These are phyloP conservation scores for Mimas tiliae DNA, from an alignment of 2,888 invertebrate genomes.

Conservation along the genomic window DNA sequence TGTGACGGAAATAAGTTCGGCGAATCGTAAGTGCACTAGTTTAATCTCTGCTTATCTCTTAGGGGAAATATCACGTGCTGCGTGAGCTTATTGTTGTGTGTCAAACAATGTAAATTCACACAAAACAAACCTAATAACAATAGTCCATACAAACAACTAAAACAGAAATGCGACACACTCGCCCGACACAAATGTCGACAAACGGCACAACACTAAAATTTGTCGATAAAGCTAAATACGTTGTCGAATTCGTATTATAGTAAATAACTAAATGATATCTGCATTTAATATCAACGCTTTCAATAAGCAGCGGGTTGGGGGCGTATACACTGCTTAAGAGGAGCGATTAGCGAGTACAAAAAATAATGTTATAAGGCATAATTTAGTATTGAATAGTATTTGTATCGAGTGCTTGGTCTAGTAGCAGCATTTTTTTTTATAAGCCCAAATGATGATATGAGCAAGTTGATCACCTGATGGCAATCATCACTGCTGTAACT, in stretches of 20 bases:
- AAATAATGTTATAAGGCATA: too few relatives aligned
- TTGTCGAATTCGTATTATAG: slow-evolving; percentile 27
- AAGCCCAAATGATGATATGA: too few relatives aligned
- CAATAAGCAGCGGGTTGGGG: slow-evolving; percentile 17
- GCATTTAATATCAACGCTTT: slow-evolving; percentile 25
- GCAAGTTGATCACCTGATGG: too few relatives aligned
- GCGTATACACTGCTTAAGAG: not conserved
- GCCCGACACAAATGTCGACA: slow-evolving; percentile 15
- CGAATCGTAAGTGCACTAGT: too few relatives aligned
- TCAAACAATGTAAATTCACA: not conserved
- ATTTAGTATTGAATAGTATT: too few relatives aligned
- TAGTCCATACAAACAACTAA: slow-evolving; percentile 14
- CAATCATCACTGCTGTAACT: too few relatives aligned
- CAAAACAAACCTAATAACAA: not conserved
- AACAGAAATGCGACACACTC: not conserved
- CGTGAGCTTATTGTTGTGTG: too few relatives aligned
- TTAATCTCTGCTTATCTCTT: too few relatives aligned
- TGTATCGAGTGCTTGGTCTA: too few relatives aligned
- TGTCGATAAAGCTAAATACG: slow-evolving; percentile 23
- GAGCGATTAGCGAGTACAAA: not conserved
- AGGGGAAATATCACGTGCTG: too few relatives aligned
- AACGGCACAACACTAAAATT: slow-evolving; percentile 5
- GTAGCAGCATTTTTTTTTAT: too few relatives aligned
- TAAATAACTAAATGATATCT: slow-evolving; percentile 25
- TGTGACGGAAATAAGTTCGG: too few relatives aligned